Conservation (phyloP, 2,797 vertebrate genomes). For the Siniperca obscura region DNA sequence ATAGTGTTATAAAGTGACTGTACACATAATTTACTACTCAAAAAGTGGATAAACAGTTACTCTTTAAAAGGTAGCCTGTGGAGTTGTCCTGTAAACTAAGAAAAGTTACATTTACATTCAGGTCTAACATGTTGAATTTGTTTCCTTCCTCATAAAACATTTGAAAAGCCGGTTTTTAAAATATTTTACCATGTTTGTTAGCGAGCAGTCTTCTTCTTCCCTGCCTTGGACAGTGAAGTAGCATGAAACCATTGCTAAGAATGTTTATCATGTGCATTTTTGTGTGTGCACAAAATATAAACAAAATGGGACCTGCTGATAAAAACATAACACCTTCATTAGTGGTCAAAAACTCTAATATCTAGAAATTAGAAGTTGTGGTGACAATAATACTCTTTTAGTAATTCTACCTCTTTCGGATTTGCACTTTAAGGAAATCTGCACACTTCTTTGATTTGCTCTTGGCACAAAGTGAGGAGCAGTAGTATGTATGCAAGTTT, state of each 20-base stretch:
- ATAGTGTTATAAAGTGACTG: not conserved
- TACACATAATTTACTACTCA: too few relatives aligned
- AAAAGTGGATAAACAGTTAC: not conserved
- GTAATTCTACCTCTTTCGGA: not conserved
- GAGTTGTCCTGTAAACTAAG: not conserved
- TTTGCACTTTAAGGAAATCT: slow-evolving; percentile 18
- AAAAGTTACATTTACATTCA: not conserved
- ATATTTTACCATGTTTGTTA: too few relatives aligned
- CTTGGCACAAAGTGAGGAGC: slow-evolving; percentile 14
- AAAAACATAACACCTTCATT: too few relatives aligned
- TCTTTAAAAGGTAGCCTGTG: not conserved
- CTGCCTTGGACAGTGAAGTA: not conserved
- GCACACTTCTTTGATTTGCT: slow-evolving; percentile 12
- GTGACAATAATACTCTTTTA: not conserved
- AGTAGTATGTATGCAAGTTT: slow-evolving; percentile 11
- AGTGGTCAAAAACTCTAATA: not conserved
- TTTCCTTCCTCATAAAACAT: not conserved
- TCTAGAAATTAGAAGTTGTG: not conserved
- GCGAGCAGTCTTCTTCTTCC: too few relatives aligned
- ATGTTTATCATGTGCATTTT: too few relatives aligned
- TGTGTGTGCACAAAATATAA: too few relatives aligned
- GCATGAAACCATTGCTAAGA: not conserved
- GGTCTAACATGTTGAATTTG: not conserved
- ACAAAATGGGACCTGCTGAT: too few relatives aligned
- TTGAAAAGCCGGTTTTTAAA: too few relatives aligned